A percentile compares a stretch with the other conserved stretches of the same genome.
Evolutionary conservation across 2,797 vertebrate genomes (phyloP).

Genomic region (Trachops cirrhosus): DNA sequence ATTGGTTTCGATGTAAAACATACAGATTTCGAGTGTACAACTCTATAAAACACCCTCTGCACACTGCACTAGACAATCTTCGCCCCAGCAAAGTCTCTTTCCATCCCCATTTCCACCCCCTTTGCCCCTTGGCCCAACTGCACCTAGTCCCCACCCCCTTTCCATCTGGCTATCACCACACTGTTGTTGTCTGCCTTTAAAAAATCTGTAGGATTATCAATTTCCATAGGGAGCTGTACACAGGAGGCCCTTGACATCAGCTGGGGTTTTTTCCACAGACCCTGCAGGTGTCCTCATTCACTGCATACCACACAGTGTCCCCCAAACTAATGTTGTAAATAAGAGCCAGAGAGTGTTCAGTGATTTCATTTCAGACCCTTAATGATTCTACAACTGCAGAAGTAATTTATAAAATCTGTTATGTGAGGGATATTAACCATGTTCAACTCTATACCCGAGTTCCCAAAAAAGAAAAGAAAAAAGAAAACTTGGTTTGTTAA

Average conservation of each 20-base stretch:
- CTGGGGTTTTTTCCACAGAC: background rate
- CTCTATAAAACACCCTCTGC: background rate
- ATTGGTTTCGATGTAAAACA: background rate
- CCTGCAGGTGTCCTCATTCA: background rate
- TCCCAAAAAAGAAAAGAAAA: background rate
- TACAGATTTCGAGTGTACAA: background rate
- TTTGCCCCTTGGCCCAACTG: background rate
- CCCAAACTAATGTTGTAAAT: background rate
- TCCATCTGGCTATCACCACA: background rate
- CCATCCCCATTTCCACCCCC: background rate
- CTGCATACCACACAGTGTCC: background rate
- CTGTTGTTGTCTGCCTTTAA: background rate
- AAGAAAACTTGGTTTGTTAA: background rate
- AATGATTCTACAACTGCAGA: background rate
- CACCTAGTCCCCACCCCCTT: background rate
- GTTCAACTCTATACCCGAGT: background rate
- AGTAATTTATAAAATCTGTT: background rate
- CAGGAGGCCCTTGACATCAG: background rate
- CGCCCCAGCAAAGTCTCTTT: background rate
- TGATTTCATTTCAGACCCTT: background rate
- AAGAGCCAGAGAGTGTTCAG: background rate
- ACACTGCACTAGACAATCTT: background rate
- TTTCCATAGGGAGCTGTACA: background rate
- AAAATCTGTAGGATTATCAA: background rate
- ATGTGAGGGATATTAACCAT: background rate